A percentile compares a stretch with the other conserved stretches of the same genome.
Conservation (phyloP, 2,113 vertebrate species). For the Thamnaconus septentrionalis region DNA sequence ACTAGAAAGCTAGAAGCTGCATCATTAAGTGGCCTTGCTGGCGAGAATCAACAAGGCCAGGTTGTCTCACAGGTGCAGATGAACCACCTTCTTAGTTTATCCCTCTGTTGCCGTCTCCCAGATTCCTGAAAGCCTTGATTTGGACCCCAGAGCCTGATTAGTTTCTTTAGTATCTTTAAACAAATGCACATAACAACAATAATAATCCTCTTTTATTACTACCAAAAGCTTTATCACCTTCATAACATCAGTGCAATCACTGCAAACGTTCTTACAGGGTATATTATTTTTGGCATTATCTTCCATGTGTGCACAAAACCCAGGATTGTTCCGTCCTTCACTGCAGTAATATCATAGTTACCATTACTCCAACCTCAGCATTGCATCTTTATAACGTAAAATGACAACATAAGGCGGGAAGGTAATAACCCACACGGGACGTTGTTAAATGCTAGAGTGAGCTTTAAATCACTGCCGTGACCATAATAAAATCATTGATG, state of each 20-base stretch:
- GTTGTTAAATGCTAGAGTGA: too few species aligned
- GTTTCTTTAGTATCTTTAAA: conserved; percentile 9
- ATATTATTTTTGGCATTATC: conserved; percentile 19
- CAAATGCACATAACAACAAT: conserved; percentile 8
- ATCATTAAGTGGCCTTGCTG: conserved; percentile 37
- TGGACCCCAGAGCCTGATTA: conserved; percentile 22
- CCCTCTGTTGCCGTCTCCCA: background rate
- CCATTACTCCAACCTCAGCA: background rate
- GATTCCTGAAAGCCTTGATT: conserved; percentile 21
- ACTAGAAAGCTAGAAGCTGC: conserved; percentile 16
- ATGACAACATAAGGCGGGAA: too few species aligned
- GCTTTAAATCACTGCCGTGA: too few species aligned
- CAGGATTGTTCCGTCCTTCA: background rate
- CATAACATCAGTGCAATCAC: conserved; percentile 5
- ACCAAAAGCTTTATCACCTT: background rate
- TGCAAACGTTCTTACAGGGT: background rate
- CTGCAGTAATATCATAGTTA: background rate
- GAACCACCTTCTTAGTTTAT: background rate
- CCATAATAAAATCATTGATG: too few species aligned
- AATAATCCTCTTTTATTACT: conserved; percentile 27
- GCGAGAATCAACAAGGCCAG: conserved; percentile 7
- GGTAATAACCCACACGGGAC: too few species aligned
- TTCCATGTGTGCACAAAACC: background rate
- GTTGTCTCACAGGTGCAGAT: conserved; percentile 2
- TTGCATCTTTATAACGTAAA: too few species aligned